Evolutionary conservation across 2,888 invertebrate genomes (phyloP).

Genomic region (Resseliella maxima): DNA sequence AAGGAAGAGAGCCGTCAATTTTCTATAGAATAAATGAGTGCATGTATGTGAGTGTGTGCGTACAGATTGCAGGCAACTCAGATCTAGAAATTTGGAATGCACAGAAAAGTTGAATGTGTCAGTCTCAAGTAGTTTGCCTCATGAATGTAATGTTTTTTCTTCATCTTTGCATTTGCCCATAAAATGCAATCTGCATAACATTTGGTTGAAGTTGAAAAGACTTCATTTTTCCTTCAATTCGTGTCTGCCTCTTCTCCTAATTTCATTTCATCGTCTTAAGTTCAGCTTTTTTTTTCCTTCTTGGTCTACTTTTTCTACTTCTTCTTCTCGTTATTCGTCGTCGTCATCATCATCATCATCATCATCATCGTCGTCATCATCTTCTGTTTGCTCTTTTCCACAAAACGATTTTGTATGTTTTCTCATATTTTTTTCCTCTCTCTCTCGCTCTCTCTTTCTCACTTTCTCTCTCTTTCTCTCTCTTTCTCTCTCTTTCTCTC

Average conservation of each 20-base stretch:
- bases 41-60: too few species aligned
- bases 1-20: not conserved
- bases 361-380: too few species aligned
- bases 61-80: not conserved
- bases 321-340: too few species aligned
- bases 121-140: constrained; percentile 35
- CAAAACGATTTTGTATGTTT: constrained; percentile 15
- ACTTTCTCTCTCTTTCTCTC: not conserved
- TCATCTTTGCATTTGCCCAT: not conserved
- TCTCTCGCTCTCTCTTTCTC: not conserved
- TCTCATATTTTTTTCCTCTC: not conserved
- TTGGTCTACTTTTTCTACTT: too few species aligned
- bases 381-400: constrained; percentile 12
- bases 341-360: too few species aligned
- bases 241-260: not conserved
- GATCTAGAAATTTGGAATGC: not conserved
- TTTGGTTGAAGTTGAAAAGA: constrained; percentile 43
- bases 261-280: constrained; percentile 17
- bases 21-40: not conserved
- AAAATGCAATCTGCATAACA: constrained; percentile 30
- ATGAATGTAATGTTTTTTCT: not conserved
- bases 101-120: not conserved
- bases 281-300: not conserved
- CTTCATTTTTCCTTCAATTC: constrained; percentile 44
- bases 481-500: not conserved